Evolutionary conservation across 2,797 vertebrate species (phyloP), one percentile per base, ranked within the genome.

Genomic region (Crossoptilon crossoptilon): DNA sequence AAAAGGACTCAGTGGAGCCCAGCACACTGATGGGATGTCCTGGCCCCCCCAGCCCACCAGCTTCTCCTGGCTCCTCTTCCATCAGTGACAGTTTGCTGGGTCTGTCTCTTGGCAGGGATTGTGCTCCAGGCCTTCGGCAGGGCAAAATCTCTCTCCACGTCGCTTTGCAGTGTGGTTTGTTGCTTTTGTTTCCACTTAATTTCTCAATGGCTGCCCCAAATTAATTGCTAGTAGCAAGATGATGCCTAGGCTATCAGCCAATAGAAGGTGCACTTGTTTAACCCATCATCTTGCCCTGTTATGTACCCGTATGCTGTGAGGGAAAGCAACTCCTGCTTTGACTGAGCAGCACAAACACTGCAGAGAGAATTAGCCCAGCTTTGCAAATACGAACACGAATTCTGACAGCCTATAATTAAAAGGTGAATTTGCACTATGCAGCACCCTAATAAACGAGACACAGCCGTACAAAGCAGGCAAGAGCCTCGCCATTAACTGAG

Each of bases 1-100:
- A 85, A 93, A 83, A 94, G 76, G 31, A 18, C 87, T 59, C 84
- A 56, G 56, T 78, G 48, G 75, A 85, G 51, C 26, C 6, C 56
- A 6, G 26, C 0, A 63, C 71, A 44, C 0, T 13, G 84, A 63
- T 21, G 85, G 88, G 94, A 95, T 49, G 74, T 46, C n/a, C 58
- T 33, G 22, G 49, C 43, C 74, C 56, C 7, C 81, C n/a, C 2
- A 84, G 84, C 88, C 90, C 93, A 92, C 87, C 92, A 78, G 7
- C 14, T 73, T 55, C n/a, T 94, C 80, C 91, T 73, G 80, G 39
- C 74, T 85, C 71, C 81, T 81, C 79, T 79, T 17, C 22, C 11
- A 41, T 11, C 19, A 7, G 72, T 5, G 63, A 59, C 46, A 39
- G 24, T 48, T 23, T 35, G 66, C 66, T n/a, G 35, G 44, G 18